These are phyloP conservation scores for Eulemur albifrons DNA, from an alignment of 2,797 vertebrate species.

Conservation along the genomic window DNA sequence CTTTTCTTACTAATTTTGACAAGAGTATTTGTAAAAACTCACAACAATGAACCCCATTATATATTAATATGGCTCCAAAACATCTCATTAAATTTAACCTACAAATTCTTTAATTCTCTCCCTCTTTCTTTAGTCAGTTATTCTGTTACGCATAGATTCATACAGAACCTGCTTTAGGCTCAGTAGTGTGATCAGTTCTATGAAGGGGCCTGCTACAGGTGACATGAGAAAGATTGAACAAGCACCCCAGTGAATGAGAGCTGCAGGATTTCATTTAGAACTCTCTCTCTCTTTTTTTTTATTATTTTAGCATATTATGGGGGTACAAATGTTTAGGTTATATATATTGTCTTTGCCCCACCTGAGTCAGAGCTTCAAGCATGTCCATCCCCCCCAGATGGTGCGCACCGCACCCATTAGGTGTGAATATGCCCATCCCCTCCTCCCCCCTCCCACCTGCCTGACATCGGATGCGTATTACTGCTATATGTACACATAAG, in stretches of 20 bases:
- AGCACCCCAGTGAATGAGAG: neutral
- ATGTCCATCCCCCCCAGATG: too few species aligned
- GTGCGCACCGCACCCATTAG: too few species aligned
- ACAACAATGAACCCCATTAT: constrained; percentile 1
- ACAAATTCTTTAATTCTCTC: neutral
- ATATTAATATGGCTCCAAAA: neutral
- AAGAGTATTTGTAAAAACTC: constrained; percentile 32
- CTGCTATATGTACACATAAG: too few species aligned
- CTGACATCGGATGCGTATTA: too few species aligned
- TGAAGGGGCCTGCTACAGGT: neutral
- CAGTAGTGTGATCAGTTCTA: neutral
- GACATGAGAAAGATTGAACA: neutral
- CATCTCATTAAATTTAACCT: neutral
- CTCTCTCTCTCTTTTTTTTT: neutral
- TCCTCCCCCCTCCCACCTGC: too few species aligned
- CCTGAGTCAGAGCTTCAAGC: too few species aligned
- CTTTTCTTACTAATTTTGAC: constrained; percentile 39
- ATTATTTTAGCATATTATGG: too few species aligned
- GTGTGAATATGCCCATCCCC: too few species aligned
- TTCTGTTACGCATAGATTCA: neutral
- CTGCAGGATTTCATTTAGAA: neutral
- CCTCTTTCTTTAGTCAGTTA: neutral
- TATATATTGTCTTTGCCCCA: too few species aligned
- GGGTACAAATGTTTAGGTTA: too few species aligned
- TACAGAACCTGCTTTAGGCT: neutral